Evolutionary conservation across 2,888 invertebrate species (phyloP).

Genomic region (Allygus modestus): DNA sequence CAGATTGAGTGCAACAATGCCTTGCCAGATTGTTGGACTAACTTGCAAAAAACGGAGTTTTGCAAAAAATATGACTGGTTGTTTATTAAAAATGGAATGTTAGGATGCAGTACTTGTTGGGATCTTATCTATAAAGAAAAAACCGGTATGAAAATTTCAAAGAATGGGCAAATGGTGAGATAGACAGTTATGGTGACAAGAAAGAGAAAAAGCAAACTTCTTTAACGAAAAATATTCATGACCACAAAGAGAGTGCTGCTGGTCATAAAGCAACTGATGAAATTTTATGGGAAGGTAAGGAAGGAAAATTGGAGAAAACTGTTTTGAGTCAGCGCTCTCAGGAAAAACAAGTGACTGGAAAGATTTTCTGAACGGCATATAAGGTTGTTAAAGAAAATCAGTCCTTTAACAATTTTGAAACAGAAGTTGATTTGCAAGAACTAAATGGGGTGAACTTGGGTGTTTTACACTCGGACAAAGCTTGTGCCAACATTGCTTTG

Average conservation of each 20-base stretch:
- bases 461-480: conserved; percentile 40
- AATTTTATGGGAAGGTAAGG: conserved; percentile 39
- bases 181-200: conserved; percentile 42
- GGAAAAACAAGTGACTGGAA: conserved; percentile 43
- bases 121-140: conserved; percentile 40
- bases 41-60: conserved; percentile 20
- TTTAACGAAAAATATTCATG: conserved; percentile 36
- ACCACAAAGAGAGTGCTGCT: conserved; percentile 17
- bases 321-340: conserved; percentile 49
- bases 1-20: neutral
- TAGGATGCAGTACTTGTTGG: conserved; percentile 52
- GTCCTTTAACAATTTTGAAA: conserved; percentile 59
- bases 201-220: conserved; percentile 50
- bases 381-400: conserved; percentile 55
- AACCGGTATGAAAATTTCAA: conserved; percentile 46
- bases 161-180: conserved; percentile 47
- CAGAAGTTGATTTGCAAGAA: conserved; percentile 65
- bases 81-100: conserved; percentile 36
- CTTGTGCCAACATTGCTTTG: conserved; percentile 62
- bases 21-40: neutral
- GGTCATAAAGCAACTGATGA: conserved; percentile 50
- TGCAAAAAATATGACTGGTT: conserved; percentile 24
- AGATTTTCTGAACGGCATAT: neutral
- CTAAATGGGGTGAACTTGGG: conserved; percentile 65
- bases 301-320: conserved; percentile 40